Evolutionary conservation across 2,797 vertebrate species (phyloP), one percentile per base, ranked within the genome.

Genomic region (Galaxias olidus): DNA sequence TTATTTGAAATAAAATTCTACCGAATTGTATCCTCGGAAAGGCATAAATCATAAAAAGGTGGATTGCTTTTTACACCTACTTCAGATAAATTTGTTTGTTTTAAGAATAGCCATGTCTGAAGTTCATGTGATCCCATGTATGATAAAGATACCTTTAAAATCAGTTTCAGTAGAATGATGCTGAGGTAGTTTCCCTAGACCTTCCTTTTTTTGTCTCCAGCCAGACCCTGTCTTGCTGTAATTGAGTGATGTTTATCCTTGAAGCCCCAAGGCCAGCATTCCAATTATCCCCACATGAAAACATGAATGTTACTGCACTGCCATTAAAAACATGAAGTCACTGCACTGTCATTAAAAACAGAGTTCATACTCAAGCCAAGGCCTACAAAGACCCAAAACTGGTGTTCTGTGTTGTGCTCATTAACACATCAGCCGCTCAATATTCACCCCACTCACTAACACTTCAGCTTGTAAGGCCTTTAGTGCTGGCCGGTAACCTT

Each of bases 261-360:
- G 73, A 63, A 77, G 77, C 70, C 80, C 65, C 78, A 80, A 78
- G 74, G 83, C 79, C 66, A 61, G 65, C 68, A 69, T 75, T 81
- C 71, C 84, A 87, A 82, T 82, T 83, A 84, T 80, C 77, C 81
- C 78, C 77, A 84, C 69, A 84, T 85, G 80, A 84, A 82, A 85
- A 80, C 66, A 59, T 71, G 79, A 80, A 81, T 80, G 84, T 76
- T 71, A 6, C 77, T 80, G 75, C 50, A 19, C 57, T 59, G 17
- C 20, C 17, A 46, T 18, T 47, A 47, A 9, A 59, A 46, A 46
- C 9, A 58, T 13, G n/a, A n/a, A n/a, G n/a, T n/a, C n/a, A n/a
- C n/a, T 30, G 30, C 78, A 82, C 79, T 84, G 78, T 83, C 82
- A 86, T 85, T 85, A 83, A 80, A 85, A 83, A 83, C 72, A 80